Conservation (phyloP, 2,797 vertebrate species). For the Cyprinella venusta region DNA sequence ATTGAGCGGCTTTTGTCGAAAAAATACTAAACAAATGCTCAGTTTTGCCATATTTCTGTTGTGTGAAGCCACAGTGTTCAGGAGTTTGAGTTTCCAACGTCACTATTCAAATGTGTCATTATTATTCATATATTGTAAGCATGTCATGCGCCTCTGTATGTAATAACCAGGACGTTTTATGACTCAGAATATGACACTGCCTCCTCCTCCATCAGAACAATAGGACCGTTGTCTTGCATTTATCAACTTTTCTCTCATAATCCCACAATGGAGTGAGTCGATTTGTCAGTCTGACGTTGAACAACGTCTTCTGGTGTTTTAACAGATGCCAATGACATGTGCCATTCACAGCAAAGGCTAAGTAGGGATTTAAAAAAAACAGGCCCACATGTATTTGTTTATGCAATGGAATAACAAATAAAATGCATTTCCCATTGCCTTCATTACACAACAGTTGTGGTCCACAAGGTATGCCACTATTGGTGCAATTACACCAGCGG, state of each 20-base stretch:
- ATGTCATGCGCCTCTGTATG: conserved; percentile 64
- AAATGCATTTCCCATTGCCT: conserved; percentile 19
- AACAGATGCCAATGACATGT: conserved; percentile 28
- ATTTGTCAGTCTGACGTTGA: conserved; percentile 47
- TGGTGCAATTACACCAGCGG: conserved; percentile 61
- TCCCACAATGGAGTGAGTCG: neutral
- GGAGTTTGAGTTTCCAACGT: conserved; percentile 18
- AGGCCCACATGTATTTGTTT: neutral
- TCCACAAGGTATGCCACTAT: conserved; percentile 48
- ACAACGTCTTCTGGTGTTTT: conserved; percentile 60
- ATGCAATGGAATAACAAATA: neutral
- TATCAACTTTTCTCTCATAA: conserved; percentile 48
- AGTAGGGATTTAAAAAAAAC: neutral
- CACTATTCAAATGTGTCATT: conserved; percentile 34
- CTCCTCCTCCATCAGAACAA: conserved; percentile 46
- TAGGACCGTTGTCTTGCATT: conserved; percentile 50
- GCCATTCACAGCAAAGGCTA: conserved; percentile 26
- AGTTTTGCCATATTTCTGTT: neutral
- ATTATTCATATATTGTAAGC: conserved; percentile 48
- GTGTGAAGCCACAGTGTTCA: neutral
- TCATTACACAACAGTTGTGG: conserved; percentile 40
- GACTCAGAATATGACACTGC: conserved; percentile 45
- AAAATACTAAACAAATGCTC: neutral
- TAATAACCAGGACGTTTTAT: conserved; percentile 62
- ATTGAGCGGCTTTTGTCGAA: conserved; percentile 17